Percentiles rank a stretch among this genome's conserved stretches.
These are phyloP conservation scores for Channa striata DNA, from an alignment of 2,797 vertebrate genomes.

Conservation along the genomic window DNA sequence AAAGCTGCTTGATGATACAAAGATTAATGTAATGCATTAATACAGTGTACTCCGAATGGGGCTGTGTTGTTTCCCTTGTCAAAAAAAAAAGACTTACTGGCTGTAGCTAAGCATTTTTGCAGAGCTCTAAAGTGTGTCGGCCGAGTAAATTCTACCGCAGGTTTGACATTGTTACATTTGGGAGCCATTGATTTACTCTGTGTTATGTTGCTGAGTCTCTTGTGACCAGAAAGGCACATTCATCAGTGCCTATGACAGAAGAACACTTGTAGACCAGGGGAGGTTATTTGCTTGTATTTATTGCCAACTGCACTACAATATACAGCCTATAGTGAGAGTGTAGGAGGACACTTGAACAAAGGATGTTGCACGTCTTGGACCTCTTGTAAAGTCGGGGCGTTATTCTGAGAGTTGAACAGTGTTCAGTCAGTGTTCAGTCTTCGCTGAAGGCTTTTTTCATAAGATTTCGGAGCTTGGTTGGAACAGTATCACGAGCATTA, in stretches of 20 bases:
- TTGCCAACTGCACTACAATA: neutral
- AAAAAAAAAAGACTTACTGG: conserved; percentile 14
- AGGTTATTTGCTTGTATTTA: conserved; percentile 35
- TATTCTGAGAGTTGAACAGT: neutral
- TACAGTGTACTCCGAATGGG: conserved; percentile 7
- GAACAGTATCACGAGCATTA: too few species aligned
- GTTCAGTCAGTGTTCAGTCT: too few species aligned
- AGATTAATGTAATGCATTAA: conserved; percentile 39
- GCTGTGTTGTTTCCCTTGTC: conserved; percentile 23
- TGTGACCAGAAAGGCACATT: conserved; percentile 33
- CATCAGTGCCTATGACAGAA: conserved; percentile 41
- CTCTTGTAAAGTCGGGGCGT: neutral
- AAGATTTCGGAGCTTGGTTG: too few species aligned
- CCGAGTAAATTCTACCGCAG: conserved; percentile 23
- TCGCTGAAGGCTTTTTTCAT: too few species aligned
- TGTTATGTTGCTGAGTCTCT: conserved; percentile 44
- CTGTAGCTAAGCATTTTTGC: conserved; percentile 32
- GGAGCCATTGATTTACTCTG: conserved; percentile 49
- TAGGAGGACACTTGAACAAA: neutral
- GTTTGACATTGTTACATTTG: conserved; percentile 31
- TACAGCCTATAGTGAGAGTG: neutral
- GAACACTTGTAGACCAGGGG: conserved; percentile 24
- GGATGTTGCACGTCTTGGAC: neutral
- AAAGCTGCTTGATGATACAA: conserved; percentile 22
- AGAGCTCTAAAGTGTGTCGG: conserved; percentile 26